Evolutionary conservation across 2,888 invertebrate genomes (phyloP).

Genomic region (Dusona sp.): DNA sequence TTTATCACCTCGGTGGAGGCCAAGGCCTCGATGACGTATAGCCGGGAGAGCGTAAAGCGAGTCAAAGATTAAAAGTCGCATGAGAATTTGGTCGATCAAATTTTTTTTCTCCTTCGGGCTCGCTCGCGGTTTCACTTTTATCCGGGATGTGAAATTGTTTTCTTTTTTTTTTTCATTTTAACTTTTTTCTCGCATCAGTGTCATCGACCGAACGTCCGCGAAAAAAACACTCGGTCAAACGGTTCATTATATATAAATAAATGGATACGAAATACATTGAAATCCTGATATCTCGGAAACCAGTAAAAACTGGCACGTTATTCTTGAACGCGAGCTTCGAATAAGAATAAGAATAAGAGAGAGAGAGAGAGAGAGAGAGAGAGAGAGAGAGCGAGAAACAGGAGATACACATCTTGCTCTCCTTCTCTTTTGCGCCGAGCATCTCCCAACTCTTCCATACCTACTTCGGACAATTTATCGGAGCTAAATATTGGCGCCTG

Average conservation of each 20-base stretch:
- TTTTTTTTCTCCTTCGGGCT: background rate
- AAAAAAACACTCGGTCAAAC: constrained; percentile 52
- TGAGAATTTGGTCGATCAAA: constrained; percentile 33
- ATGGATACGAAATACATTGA: constrained; percentile 32
- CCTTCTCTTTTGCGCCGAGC: background rate
- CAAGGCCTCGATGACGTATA: constrained; percentile 74
- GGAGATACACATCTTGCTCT: background rate
- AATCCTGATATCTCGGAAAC: constrained; percentile 46
- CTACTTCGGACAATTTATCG: constrained; percentile 41
- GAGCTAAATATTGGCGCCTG: constrained; percentile 34
- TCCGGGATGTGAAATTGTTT: background rate
- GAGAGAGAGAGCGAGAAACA: background rate
- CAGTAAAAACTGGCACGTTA: constrained; percentile 45
- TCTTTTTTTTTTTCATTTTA: background rate
- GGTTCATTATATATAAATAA: constrained; percentile 16
- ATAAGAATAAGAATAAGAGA: background rate
- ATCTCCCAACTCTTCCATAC: background rate
- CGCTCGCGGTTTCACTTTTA: constrained; percentile 13
- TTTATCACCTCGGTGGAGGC: constrained; percentile 76
- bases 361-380: background rate
- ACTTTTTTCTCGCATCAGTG: constrained; percentile 30
- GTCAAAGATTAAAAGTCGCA: constrained; percentile 54
- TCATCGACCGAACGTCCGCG: constrained; percentile 66
- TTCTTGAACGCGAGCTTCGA: constrained; percentile 37
- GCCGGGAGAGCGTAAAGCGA: constrained; percentile 56